A percentile compares a stretch with the other conserved stretches of the same genome.
Evolutionary conservation across 2,797 vertebrate species (phyloP).

Genomic region (Streptopelia turtur): DNA sequence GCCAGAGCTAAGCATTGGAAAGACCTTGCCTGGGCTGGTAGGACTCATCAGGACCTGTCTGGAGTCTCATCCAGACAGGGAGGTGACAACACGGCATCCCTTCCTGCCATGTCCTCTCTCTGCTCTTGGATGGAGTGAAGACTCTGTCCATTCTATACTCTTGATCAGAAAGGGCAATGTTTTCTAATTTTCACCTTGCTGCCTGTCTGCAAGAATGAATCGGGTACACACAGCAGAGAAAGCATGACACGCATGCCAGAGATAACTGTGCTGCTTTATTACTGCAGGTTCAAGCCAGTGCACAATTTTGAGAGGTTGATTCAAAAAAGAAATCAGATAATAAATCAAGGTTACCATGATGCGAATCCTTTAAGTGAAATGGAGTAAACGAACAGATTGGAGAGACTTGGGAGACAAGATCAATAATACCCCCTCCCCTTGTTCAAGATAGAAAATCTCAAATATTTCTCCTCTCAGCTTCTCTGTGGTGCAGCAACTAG

Average conservation of each 20-base stretch:
- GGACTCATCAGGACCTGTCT: background rate
- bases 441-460: constrained; percentile 38
- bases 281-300: constrained; percentile 43
- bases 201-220: constrained; percentile 8
- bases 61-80: background rate
- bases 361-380: constrained; percentile 51
- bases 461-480: constrained; percentile 11
- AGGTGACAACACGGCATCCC: accelerated
- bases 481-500: constrained; percentile 25
- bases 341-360: constrained; percentile 68
- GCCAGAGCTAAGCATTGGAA: background rate
- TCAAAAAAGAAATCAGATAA: constrained; percentile 67
- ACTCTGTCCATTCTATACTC: background rate
- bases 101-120: background rate
- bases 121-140: background rate
- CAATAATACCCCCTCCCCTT: constrained; percentile 46
- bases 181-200: constrained; percentile 44
- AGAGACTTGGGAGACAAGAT: constrained; percentile 39
- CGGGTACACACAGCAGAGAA: background rate
- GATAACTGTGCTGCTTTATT: constrained; percentile 57
- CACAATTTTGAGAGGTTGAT: constrained; percentile 45
- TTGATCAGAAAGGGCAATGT: background rate
- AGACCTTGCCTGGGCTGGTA: background rate
- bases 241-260: background rate
- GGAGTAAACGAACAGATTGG: constrained; percentile 41